Conservation (phyloP, 2,113 vertebrate genomes). For the Chauna torquata region DNA sequence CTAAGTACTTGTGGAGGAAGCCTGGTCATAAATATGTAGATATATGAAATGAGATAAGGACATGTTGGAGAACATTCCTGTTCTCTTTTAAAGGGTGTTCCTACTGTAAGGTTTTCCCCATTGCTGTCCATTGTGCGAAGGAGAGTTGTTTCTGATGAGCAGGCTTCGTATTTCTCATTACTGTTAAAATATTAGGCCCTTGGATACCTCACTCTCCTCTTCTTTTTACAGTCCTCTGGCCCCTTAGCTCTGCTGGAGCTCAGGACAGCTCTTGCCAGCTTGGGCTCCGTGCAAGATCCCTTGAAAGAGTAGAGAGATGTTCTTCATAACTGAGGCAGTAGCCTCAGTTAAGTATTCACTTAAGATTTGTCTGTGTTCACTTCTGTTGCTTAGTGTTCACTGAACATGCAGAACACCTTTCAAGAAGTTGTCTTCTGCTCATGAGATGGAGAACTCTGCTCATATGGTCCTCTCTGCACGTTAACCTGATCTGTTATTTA, state of each 20-base stretch:
- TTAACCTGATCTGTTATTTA: not conserved
- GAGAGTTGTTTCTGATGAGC: not conserved
- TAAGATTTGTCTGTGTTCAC: not conserved
- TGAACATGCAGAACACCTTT: not conserved
- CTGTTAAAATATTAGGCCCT: not conserved
- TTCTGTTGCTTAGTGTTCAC: not conserved
- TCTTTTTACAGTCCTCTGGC: not conserved
- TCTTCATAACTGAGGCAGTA: not conserved
- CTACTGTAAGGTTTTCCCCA: not conserved
- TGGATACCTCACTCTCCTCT: not conserved
- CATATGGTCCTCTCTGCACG: no score
- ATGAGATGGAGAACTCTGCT: not conserved
- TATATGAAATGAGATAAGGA: not conserved
- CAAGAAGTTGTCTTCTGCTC: not conserved
- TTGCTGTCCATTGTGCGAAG: not conserved
- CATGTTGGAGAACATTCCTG: not conserved
- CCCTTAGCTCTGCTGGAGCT: not conserved
- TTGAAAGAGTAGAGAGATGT: not conserved
- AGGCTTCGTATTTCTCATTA: not conserved
- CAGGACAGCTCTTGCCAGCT: not conserved
- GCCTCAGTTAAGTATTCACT: not conserved
- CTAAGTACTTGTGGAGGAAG: not conserved
- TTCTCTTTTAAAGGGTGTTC: not conserved
- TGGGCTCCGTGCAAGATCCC: fast-evolving
- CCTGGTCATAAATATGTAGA: not conserved